phyloP scores from a whole-genome alignment of 2,113 vertebrate genomes.

The Larimichthys polyactis region DNA sequence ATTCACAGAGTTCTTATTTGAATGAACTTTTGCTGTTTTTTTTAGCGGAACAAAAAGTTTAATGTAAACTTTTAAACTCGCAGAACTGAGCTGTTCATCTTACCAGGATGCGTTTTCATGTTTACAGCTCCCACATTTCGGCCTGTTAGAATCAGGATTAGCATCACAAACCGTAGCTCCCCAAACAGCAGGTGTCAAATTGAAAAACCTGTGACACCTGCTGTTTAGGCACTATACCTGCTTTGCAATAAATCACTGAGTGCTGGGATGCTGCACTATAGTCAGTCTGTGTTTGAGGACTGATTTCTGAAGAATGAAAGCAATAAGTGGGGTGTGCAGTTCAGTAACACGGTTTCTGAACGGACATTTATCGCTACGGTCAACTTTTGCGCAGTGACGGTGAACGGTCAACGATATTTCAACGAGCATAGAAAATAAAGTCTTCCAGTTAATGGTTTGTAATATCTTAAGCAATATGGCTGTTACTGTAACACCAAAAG shows the following conservation, averaged over 20 bases:
- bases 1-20: constrained; percentile 26
- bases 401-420: neutral
- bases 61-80: constrained; percentile 35
- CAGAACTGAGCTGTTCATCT: neutral
- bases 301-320: neutral
- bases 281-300: neutral
- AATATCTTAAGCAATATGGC: neutral
- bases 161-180: neutral
- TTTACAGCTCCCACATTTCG: neutral
- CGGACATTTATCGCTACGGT: neutral
- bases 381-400: neutral
- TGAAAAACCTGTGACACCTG: neutral
- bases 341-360: neutral
- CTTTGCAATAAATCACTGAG: neutral
- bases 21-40: neutral
- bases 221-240: constrained; percentile 11
- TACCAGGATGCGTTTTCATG: too few relatives aligned
- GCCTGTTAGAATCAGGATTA: constrained; percentile 4
- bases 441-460: constrained; percentile 33
- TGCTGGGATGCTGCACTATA: neutral
- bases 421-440: neutral
- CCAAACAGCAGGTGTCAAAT: neutral
- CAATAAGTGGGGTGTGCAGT: neutral
- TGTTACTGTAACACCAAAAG: neutral
- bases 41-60: constrained; percentile 21